Evolutionary conservation across 2,113 vertebrate species (phyloP), one percentile per base, ranked within the genome.

Genomic region (Sinosuthora webbiana): DNA sequence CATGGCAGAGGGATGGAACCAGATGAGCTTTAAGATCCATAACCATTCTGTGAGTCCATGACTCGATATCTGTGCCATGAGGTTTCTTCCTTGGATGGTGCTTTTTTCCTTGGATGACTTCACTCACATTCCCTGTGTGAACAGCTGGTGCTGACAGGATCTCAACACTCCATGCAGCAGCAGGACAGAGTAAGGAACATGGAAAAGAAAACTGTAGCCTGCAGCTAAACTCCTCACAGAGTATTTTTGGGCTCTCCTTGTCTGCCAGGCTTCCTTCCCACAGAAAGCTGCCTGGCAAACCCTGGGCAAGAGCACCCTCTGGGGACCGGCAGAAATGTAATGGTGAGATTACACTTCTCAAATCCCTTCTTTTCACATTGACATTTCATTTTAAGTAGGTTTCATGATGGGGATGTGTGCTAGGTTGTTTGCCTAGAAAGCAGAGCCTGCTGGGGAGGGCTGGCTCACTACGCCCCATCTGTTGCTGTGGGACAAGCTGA

Each of bases 231-330:
- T 31, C 27, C 31, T 59, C 3, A 7, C 8, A 41, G 59, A 49
- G 2, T 15, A 18, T n/a, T 57, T 45, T 56, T 75, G 39, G 24
- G 39, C 21, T 76, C 9, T 59, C 25, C 37, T 35, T 39, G 24
- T 45, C 47, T 15, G 21, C 45, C 47, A 11, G 3, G 7, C 35
- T 33, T 42, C 42, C 59, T 65, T 52, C 20, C 21, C 3, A 1
- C 27, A 30, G 44, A 41, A 47, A 44, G 30, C 44, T 71, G 42
- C 57, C 41, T 49, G 68, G 52, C 21, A 53, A 85, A 49, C 16
- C n/a, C 65, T 37, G 78, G 14, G 12, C 2, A 9, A 93, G 64
- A 81, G 73, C 90, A 84, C 77, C 95, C 94, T 81, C 81, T 93
- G 77, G 81, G 33, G 69, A 84, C 42, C 73, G 37, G 22, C 15